Evolutionary conservation across 2,888 invertebrate genomes (phyloP).

Genomic region (Platycheirus rosarum): DNA sequence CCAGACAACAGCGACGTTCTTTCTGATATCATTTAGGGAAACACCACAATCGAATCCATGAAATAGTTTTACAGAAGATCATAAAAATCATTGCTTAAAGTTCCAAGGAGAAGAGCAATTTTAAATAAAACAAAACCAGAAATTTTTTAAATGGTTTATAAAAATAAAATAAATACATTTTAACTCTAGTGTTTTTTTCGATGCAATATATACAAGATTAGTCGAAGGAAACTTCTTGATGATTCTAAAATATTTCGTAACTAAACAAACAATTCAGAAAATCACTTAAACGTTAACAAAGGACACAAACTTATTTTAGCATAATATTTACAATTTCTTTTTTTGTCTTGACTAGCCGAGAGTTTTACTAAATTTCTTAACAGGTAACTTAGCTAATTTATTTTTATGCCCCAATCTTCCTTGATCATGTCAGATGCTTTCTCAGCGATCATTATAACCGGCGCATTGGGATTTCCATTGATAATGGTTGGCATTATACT

Average conservation of each 20-base stretch:
- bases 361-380: slow-evolving; percentile 31
- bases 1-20: no score
- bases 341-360: slow-evolving; percentile 68
- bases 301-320: slow-evolving; percentile 20
- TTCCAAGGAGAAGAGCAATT: no score
- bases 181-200: slow-evolving; percentile 27
- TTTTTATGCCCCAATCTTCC: slow-evolving; percentile 88
- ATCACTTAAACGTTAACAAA: slow-evolving; percentile 24
- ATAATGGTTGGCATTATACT: slow-evolving; percentile 95
- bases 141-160: slow-evolving; percentile 28
- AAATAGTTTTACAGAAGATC: no score
- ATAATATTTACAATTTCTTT: slow-evolving; percentile 52
- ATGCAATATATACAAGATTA: slow-evolving; percentile 56
- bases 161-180: slow-evolving; percentile 61
- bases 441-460: slow-evolving; percentile 95
- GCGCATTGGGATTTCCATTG: slow-evolving; percentile 95
- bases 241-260: slow-evolving; percentile 2
- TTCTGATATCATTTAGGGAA: no score
- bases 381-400: slow-evolving; percentile 22
- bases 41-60: no score
- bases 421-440: slow-evolving; percentile 95
- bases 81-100: no score
- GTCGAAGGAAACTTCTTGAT: slow-evolving; percentile 14
- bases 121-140: background rate
- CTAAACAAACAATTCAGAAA: slow-evolving; percentile 10